Base-by-base conservation (phyloP, 2,888 invertebrate genomes). In the Axea sp. region DNA sequence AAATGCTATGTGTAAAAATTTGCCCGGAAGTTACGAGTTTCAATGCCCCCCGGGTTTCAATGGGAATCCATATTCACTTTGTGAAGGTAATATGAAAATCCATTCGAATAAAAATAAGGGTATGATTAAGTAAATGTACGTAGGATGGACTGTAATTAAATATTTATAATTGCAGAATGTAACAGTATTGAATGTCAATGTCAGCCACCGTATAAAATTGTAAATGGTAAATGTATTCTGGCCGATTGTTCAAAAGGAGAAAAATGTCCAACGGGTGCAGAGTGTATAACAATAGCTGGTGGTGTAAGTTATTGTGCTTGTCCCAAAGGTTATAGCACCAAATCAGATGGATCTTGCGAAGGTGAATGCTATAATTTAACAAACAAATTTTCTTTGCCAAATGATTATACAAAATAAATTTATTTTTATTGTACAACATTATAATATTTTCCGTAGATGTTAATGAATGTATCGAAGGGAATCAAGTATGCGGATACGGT, bases 221-320 rank as follows among this genome's bases (percentile, higher is more conserved):
- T 94, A 0, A 92, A 94, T 78, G 95, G 94, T 37, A 94, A 93
- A 81, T 96, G 96, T 85, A 93, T 96, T 15, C 88, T 96, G 68
- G 93, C 95, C 7, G 95, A 95, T 33, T 96, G 96, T 84, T 93
- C 93, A 0, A 92, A 92, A 78, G 92, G 93, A 28, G 94, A 94
- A 73, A 92, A 92, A 78, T 97, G 96, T 86, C 95, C 95, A 0
- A 90, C 91, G 73, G 96, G 96, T 5, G 96, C 96, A 0, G 95
- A 97, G 83, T 97, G 97, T 82, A 95, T 97, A 59, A 92, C 94
- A 1, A 96, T 96, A 78, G 93, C 96, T 7, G 95, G 95, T 15
- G 95, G 95, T 45, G 94, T 96, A 0, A 96, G 96, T 85, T 97
- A 97, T 84, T 97, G 97, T 81, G 96, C 96, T 45, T 97, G 97